phyloP scores from a whole-genome alignment of 2,888 invertebrate genomes.

The Epistrophe eligans region DNA sequence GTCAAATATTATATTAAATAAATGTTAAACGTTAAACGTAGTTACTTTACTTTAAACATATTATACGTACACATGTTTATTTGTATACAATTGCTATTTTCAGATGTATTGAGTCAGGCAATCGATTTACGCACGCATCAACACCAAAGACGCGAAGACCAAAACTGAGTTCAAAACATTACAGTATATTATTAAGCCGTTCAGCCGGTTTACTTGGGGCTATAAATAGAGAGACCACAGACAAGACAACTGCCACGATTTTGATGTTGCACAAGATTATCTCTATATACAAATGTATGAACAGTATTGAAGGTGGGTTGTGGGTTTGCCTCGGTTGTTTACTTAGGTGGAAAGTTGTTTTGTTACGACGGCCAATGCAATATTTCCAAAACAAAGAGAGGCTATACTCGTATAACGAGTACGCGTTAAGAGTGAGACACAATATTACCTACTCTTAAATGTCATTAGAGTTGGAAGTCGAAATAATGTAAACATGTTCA shows the following conservation, averaged over 20 bases:
- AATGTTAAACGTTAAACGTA: neutral
- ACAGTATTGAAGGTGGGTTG: slow-evolving; percentile 33
- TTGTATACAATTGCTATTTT: neutral
- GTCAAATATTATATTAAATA: neutral
- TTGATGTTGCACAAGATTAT: slow-evolving; percentile 55
- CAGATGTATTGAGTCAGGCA: slow-evolving; percentile 4
- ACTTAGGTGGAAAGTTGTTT: slow-evolving; percentile 64
- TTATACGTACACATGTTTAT: neutral
- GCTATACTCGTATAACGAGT: neutral
- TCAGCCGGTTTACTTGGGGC: slow-evolving; percentile 64
- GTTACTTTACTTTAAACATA: neutral
- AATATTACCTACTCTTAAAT: slow-evolving; percentile 32
- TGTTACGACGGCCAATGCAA: slow-evolving; percentile 11
- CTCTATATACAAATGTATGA: slow-evolving; percentile 23
- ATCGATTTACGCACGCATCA: slow-evolving; percentile 20
- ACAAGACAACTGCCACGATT: slow-evolving; percentile 45
- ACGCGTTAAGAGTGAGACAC: neutral
- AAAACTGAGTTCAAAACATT: slow-evolving; percentile 51
- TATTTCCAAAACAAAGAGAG: slow-evolving; percentile 1
- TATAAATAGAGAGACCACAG: slow-evolving; percentile 57
- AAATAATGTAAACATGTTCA: slow-evolving; percentile 35
- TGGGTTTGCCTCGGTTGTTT: slow-evolving; percentile 58
- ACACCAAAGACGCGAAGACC: slow-evolving; percentile 15
- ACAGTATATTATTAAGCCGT: slow-evolving; percentile 48
- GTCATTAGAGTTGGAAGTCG: neutral